Percentiles rank a stretch among this genome's conserved stretches.
phyloP scores from a whole-genome alignment of 2,113 vertebrate species.

The Sebastes schlegelii region DNA sequence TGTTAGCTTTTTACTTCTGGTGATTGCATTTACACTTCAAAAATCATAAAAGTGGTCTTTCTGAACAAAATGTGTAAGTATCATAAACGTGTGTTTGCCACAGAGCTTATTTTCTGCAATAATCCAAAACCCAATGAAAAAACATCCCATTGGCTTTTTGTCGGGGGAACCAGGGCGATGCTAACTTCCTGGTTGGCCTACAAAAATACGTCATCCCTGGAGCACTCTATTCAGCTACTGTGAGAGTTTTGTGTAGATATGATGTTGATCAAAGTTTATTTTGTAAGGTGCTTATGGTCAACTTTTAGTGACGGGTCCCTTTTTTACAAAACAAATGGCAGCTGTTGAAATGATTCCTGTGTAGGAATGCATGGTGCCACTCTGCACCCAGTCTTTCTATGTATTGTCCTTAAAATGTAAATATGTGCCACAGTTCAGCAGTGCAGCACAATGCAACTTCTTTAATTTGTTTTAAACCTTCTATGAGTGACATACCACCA shows the following conservation, averaged over 20 bases:
- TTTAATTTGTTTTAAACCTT: slow-evolving; percentile 6
- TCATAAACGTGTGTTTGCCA: too few species aligned
- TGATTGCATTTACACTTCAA: too few species aligned
- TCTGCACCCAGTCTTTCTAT: slow-evolving; percentile 30
- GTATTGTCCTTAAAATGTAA: slow-evolving; percentile 29
- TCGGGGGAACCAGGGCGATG: too few species aligned
- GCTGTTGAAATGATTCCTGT: slow-evolving; percentile 57
- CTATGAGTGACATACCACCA: slow-evolving; percentile 3
- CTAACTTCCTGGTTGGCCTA: too few species aligned
- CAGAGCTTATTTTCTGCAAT: too few species aligned
- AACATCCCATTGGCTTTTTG: too few species aligned
- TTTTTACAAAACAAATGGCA: slow-evolving; percentile 59
- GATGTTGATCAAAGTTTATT: slow-evolving; percentile 26
- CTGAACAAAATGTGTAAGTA: too few species aligned
- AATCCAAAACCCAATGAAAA: too few species aligned
- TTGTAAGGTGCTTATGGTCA: slow-evolving; percentile 25
- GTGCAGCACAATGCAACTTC: slow-evolving; percentile 27
- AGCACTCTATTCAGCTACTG: background rate
- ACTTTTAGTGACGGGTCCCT: slow-evolving; percentile 12
- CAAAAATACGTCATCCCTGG: too few species aligned
- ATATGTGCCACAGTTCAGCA: slow-evolving; percentile 5
- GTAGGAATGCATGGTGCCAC: slow-evolving; percentile 26
- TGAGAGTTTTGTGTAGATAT: background rate
- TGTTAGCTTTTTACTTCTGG: too few species aligned
- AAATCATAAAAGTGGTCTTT: too few species aligned